phyloP scores from a whole-genome alignment of 2,113 vertebrate genomes.

The Tenrec ecaudatus region DNA sequence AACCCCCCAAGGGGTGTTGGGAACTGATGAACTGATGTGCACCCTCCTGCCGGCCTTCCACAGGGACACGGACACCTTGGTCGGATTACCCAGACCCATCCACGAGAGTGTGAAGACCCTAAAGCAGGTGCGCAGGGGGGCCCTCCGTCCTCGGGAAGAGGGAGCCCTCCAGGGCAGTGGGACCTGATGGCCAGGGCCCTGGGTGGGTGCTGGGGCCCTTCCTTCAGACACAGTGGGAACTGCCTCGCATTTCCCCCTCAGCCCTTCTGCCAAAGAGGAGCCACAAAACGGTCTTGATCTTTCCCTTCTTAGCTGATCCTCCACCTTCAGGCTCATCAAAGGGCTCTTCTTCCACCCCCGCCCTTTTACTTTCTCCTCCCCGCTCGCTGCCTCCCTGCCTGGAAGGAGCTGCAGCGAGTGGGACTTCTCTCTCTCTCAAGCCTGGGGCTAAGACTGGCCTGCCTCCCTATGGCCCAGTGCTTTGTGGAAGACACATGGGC shows the following conservation, averaged over 20 bases:
- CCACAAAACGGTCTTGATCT: not conserved
- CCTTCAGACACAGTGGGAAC: not conserved
- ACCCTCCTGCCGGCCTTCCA: conserved; percentile 25
- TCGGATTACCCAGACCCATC: conserved; percentile 96
- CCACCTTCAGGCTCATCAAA: conserved; percentile 14
- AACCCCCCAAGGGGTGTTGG: not conserved
- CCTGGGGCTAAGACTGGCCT: not conserved
- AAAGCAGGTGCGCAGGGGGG: conserved; percentile 91
- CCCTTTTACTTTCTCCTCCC: not conserved
- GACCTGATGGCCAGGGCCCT: not conserved
- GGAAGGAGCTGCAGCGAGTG: not conserved
- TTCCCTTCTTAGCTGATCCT: not conserved
- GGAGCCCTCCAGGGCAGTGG: conserved; percentile 7
- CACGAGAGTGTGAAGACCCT: conserved; percentile 98
- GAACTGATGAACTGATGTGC: conserved; percentile 32
- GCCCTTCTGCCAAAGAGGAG: not conserved
- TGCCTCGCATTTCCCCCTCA: conserved; percentile 5
- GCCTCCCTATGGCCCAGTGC: conserved; percentile 15
- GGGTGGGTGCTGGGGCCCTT: not conserved
- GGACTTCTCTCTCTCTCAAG: not conserved
- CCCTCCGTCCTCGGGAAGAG: not conserved
- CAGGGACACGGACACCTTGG: conserved; percentile 97
- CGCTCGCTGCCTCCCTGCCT: not conserved
- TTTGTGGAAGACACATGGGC: not conserved
- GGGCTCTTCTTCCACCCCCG: conserved; percentile 37